Evolutionary conservation across 2,888 invertebrate genomes (phyloP), one percentile per base, ranked within the genome.

Genomic region (Philereme vetulata): DNA sequence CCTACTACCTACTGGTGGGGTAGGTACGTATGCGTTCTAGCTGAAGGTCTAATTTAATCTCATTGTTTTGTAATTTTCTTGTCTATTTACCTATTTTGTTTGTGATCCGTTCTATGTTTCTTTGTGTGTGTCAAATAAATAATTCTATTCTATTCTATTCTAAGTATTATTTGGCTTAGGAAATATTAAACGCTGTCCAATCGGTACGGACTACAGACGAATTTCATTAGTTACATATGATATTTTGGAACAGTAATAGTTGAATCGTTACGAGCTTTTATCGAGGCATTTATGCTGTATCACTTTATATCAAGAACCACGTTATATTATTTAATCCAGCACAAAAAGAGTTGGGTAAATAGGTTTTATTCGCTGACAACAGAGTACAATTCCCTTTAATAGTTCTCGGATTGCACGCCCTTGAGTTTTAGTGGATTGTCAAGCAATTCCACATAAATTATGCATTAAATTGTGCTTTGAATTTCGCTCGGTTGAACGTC

Each of bases 381-480:
- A 38, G 38, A 38, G 38, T 38, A 38, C 38, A 38, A 38, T 38
- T 38, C 38, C 8, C 4, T 7, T 0, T 38, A 38, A 50, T 51
- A 54, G 33, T 47, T 54, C 44, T 54, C 52, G 42, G 49, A 56
- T 21, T 40, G 48, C 57, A 55, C 61, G 61, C 59, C 61, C 63
- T 63, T 64, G 63, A 64, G 58, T 62, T 63, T 64, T 51, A 63
- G 63, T 56, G 60, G 51, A 66, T 57, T 64, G 59, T 56, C 54
- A 66, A 63, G 61, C 61, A 42, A 61, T 66, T 66, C 51, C 58
- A 62, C 60, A 55, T 65, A 62, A 52, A 62, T 60, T 60, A 65
- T 62, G 54, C 57, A 57, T 60, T 60, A 60, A 65, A 62, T 60
- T 57, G n/a, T n/a, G 55, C 57, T 65, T 59, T 62, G 62, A 59